Base-by-base conservation (phyloP, 2,797 vertebrate species). In the Thalassophryne amazonica region DNA sequence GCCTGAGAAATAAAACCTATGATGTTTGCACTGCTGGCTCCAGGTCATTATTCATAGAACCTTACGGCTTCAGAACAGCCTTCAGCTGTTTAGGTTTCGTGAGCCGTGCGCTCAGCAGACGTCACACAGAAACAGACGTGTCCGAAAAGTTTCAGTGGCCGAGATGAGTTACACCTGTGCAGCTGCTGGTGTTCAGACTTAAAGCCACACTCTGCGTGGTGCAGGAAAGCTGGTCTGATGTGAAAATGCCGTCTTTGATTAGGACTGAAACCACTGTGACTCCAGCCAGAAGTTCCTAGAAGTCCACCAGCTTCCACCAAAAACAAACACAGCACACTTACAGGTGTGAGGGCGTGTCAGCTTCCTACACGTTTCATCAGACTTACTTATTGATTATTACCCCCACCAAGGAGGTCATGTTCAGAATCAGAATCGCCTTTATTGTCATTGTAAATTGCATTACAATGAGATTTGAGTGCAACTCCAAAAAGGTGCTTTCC, bases 121-220 rank as follows among this genome's bases (percentile, higher is more conserved):
- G 36, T 31, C 53, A 37, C 27, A 42, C 29, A 34, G 38, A 28
- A 5, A 32, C 33, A 69, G 51, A 62, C 64, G 61, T 18, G 36
- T 35, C 18, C 45, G 32, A 69, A 55, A 68, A 40, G 48, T 41
- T 75, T 31, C 35, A 65, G 38, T 37, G 47, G 45, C 33, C 7
- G 2, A 22, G 18, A 54, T 20, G 17, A 54, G 39, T 54, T 45
- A 51, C 36, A 64, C 47, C 46, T 54, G 57, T 60, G 48, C 43
- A 37, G 47, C 53, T 56, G 33, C 43, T 49, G 40, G 43, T 69
- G 46, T 49, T 59, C 14, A 62, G 54, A 56, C 24, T 47, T 12
- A 21, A 52, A 69, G 51, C 42, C 13, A 9, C 36, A 51, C 65
- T 76, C 53, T 62, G 46, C 62, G 25, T 57, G 68, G 30, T 60